phyloP scores from a whole-genome alignment of 2,888 invertebrate genomes.

The Antheraea assamensis region DNA sequence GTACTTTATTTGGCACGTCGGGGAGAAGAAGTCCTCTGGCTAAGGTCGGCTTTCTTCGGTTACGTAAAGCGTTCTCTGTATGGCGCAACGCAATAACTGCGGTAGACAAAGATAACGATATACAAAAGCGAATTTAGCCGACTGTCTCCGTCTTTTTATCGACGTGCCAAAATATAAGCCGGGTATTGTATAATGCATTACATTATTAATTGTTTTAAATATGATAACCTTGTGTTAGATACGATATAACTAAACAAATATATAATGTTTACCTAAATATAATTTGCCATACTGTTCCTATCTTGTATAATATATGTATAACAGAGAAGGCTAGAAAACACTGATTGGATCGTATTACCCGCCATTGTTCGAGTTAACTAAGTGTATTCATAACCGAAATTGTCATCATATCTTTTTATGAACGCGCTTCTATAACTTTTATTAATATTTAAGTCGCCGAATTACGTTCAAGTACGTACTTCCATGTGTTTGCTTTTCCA shows the following conservation, averaged over 20 bases:
- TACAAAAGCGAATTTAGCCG: too few species aligned
- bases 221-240: too few species aligned
- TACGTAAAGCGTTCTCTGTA: too few species aligned
- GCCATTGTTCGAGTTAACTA: constrained; percentile 9
- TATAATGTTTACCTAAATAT: background rate
- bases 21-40: too few species aligned
- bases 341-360: constrained; percentile 8
- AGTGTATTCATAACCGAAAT: constrained; percentile 6
- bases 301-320: background rate
- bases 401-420: constrained; percentile 1
- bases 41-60: too few species aligned
- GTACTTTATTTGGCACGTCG: too few species aligned
- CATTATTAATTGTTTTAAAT: too few species aligned
- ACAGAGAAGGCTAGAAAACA: background rate
- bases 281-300: background rate
- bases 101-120: too few species aligned
- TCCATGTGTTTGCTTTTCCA: background rate
- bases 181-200: too few species aligned
- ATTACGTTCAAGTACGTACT: background rate
- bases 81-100: too few species aligned
- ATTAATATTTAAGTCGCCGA: background rate
- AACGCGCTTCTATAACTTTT: background rate
- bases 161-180: too few species aligned
- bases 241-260: background rate
- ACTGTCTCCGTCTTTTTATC: too few species aligned